These are phyloP conservation scores for Nasua narica DNA, from an alignment of 2,797 vertebrate species.

Conservation along the genomic window DNA sequence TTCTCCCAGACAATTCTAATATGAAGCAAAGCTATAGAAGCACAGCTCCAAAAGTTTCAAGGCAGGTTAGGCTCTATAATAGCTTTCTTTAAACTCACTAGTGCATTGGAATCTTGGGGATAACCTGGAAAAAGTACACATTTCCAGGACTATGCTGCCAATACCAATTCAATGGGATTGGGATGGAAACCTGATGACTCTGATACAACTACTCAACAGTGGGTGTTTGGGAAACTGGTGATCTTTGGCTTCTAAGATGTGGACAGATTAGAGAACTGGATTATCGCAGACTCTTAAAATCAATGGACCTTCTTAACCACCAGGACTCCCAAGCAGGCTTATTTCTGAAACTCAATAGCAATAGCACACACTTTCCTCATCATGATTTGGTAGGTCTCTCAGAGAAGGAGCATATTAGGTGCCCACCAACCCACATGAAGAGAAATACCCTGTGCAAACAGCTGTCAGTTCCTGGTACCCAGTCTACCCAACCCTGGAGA, in stretches of 20 bases:
- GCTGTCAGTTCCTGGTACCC: fast-evolving
- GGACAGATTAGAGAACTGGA: neutral
- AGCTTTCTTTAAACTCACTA: neutral
- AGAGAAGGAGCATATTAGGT: neutral
- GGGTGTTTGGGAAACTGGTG: neutral
- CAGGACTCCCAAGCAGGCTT: neutral
- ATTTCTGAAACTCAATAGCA: neutral
- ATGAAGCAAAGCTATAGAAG: neutral
- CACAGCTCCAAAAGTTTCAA: neutral
- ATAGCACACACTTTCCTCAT: neutral
- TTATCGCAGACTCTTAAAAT: neutral
- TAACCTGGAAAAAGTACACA: neutral
- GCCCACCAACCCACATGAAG: neutral
- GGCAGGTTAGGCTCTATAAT: neutral
- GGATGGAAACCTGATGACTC: neutral
- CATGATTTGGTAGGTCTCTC: neutral
- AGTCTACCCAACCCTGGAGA: neutral
- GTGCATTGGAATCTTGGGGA: no score
- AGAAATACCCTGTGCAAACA: neutral
- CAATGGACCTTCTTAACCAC: neutral
- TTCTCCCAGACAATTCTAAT: neutral
- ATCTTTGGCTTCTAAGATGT: neutral
- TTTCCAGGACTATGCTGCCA: fast-evolving
- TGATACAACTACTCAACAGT: neutral
- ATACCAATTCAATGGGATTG: fast-evolving